Conservation (phyloP, 2,113 vertebrate genomes). For the Tragelaphus buxtoni region DNA sequence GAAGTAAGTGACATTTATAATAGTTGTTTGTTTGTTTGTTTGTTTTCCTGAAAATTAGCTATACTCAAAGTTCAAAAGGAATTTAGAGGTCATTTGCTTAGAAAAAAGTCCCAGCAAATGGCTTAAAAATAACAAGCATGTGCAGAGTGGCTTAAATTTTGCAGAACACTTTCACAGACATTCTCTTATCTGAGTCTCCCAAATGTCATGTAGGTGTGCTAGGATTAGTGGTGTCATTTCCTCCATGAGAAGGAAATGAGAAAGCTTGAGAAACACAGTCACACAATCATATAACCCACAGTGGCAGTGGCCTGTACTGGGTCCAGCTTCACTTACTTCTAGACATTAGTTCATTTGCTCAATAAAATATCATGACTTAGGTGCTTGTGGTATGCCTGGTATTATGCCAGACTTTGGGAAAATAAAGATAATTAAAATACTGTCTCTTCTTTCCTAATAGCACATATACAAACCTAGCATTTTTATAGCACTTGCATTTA, state of each 20-base stretch:
- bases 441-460: background rate
- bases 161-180: background rate
- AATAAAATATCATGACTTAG: background rate
- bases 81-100: background rate
- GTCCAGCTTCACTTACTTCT: background rate
- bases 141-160: background rate
- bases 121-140: background rate
- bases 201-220: background rate
- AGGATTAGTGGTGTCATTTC: background rate
- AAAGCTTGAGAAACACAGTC: background rate
- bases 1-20: background rate
- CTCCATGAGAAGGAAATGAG: background rate
- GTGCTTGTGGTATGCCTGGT: background rate
- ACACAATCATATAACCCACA: background rate
- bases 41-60: background rate
- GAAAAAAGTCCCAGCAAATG: background rate
- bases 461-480: background rate
- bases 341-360: background rate
- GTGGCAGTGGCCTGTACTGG: background rate
- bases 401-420: background rate
- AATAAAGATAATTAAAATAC: background rate
- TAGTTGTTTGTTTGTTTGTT: background rate
- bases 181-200: background rate
- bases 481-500: background rate
- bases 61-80: background rate